A percentile compares a stretch with the other conserved stretches of the same genome.
phyloP scores from a whole-genome alignment of 2,888 invertebrate species.

The Tetropium fuscum region DNA sequence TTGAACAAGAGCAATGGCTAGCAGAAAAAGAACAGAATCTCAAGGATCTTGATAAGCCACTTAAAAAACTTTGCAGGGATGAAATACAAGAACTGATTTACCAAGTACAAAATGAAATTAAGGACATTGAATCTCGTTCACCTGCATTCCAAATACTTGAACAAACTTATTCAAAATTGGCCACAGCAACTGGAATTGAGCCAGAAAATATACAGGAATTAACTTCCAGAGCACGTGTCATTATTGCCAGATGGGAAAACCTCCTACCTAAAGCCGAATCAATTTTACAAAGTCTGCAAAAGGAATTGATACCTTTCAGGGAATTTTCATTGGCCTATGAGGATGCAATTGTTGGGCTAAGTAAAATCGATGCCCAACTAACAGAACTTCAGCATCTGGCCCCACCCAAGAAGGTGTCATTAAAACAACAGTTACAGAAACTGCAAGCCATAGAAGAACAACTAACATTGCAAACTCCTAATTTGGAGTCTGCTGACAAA shows the following conservation, averaged over 20 bases:
- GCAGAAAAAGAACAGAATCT: constrained; percentile 73
- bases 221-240: constrained; percentile 70
- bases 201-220: constrained; percentile 76
- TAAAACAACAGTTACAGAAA: constrained; percentile 63
- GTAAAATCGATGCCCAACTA: constrained; percentile 78
- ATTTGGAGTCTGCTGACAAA: constrained; percentile 71
- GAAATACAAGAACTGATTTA: constrained; percentile 71
- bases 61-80: constrained; percentile 70
- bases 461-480: constrained; percentile 68
- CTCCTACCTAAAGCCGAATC: constrained; percentile 72
- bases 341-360: constrained; percentile 76
- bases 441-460: constrained; percentile 71
- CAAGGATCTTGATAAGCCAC: constrained; percentile 70
- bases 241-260: constrained; percentile 75
- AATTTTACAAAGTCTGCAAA: constrained; percentile 70
- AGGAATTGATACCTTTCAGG: constrained; percentile 72
- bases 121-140: constrained; percentile 70
- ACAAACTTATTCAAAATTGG: constrained; percentile 77
- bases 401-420: constrained; percentile 63
- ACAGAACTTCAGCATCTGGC: constrained; percentile 77
- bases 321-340: constrained; percentile 81
- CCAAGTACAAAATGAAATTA: constrained; percentile 69
- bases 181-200: constrained; percentile 76
- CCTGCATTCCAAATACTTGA: constrained; percentile 74
- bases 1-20: constrained; percentile 73